These are phyloP conservation scores for Zaprionus nigranus DNA, from an alignment of 1,140 invertebrate species.

Conservation along the genomic window DNA sequence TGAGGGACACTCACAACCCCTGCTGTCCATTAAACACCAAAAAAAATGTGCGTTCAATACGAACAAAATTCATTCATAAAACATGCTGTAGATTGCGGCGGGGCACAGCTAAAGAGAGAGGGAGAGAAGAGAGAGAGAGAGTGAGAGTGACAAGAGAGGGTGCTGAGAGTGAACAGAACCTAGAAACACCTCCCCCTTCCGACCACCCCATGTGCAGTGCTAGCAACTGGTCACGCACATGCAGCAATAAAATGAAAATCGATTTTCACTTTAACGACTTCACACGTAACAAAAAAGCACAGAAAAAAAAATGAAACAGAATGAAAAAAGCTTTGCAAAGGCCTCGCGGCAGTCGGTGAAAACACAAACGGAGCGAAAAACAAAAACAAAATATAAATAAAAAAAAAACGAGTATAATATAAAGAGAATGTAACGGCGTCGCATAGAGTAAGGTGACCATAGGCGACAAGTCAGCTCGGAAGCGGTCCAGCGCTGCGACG, in stretches of 20 bases:
- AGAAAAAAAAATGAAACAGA: conserved; percentile 34
- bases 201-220: neutral
- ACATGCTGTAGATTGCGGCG: conserved; percentile 73
- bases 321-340: conserved; percentile 55
- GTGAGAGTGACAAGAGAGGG: neutral
- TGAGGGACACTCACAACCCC: conserved; percentile 20
- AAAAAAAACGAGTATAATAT: conserved; percentile 32
- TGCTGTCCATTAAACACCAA: conserved; percentile 53
- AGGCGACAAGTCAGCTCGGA: conserved; percentile 31
- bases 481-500: neutral
- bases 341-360: conserved; percentile 56
- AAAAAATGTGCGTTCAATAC: conserved; percentile 77
- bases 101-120: neutral
- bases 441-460: conserved; percentile 59
- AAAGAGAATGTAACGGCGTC: conserved; percentile 49
- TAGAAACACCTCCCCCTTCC: neutral
- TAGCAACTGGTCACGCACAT: conserved; percentile 50
- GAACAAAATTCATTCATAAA: conserved; percentile 80
- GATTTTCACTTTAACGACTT: conserved; percentile 82
- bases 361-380: conserved; percentile 63
- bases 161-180: conserved; percentile 55
- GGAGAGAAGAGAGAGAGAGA: too few species aligned
- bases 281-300: conserved; percentile 62
- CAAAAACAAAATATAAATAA: conserved; percentile 55
- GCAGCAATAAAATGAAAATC: conserved; percentile 77